A percentile compares a stretch with the other conserved stretches of the same genome.
These are phyloP conservation scores for Gopherus flavomarginatus DNA, from an alignment of 2,113 vertebrate genomes.

Conservation along the genomic window DNA sequence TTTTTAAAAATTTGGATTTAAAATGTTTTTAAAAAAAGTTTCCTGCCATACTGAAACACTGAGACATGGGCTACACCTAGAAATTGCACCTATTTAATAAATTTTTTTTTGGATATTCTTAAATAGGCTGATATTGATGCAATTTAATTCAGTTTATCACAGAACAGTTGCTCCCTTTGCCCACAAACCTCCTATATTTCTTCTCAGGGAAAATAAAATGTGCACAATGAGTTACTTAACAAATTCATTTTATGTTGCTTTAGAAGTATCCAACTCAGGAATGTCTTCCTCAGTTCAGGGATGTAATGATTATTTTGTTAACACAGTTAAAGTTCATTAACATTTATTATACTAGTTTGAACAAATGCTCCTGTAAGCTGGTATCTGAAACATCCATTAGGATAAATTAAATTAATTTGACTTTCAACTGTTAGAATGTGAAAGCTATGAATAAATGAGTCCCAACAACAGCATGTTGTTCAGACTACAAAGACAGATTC, in stretches of 20 bases:
- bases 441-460: neutral
- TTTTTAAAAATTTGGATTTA: too few relatives aligned
- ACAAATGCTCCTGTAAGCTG: neutral
- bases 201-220: neutral
- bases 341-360: neutral
- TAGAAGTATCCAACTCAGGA: neutral
- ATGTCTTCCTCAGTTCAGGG: neutral
- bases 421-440: neutral
- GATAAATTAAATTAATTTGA: neutral
- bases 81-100: neutral
- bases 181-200: neutral
- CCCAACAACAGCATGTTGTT: neutral
- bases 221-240: neutral
- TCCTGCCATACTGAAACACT: too few relatives aligned
- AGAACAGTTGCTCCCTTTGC: neutral
- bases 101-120: neutral
- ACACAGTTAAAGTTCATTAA: neutral
- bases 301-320: neutral
- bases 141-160: neutral
- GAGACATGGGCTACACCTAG: too few relatives aligned
- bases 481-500: neutral
- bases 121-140: neutral
- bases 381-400: conserved; percentile 12
- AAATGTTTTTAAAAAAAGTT: too few relatives aligned
- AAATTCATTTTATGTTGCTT: conserved; percentile 23